These are phyloP conservation scores for Microctonus brassicae DNA, from an alignment of 2,888 invertebrate genomes.

Conservation along the genomic window DNA sequence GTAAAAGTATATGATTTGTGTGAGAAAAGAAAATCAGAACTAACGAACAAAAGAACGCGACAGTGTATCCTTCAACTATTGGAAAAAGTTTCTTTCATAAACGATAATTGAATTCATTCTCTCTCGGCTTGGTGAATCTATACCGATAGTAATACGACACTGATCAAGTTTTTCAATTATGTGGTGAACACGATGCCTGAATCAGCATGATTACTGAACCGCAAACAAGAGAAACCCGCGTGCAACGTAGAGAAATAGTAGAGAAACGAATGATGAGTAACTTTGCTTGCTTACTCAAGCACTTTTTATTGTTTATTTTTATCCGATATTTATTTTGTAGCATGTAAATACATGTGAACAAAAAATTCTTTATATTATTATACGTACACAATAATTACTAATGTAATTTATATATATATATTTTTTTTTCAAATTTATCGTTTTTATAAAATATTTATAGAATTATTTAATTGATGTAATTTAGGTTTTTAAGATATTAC, in stretches of 20 bases:
- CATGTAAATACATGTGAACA: too few relatives aligned
- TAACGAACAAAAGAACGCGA: slow-evolving; percentile 13
- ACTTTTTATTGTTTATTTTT: slow-evolving; percentile 9
- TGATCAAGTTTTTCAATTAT: slow-evolving; percentile 39
- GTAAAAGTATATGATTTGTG: background rate
- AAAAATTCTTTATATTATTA: too few relatives aligned
- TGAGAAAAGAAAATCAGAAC: background rate
- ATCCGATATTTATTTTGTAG: background rate
- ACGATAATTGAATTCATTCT: slow-evolving; percentile 39
- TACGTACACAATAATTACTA: too few relatives aligned
- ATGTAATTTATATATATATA: too few relatives aligned
- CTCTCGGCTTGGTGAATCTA: slow-evolving; percentile 29
- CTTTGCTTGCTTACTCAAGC: background rate
- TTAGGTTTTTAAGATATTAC: background rate
- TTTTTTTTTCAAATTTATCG: background rate
- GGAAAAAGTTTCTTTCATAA: slow-evolving; percentile 34
- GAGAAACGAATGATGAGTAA: slow-evolving; percentile 17
- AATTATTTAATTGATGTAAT: background rate
- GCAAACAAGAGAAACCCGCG: background rate
- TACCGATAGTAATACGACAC: slow-evolving; percentile 37
- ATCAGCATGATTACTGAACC: slow-evolving; percentile 36
- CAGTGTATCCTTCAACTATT: slow-evolving; percentile 31
- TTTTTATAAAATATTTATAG: background rate
- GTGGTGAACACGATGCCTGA: slow-evolving; percentile 35
- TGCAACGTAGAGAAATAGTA: background rate